phyloP scores from a whole-genome alignment of 2,113 vertebrate genomes.

The rat (Rattus norvegicus) region GRCr8 NC_086036.1:77677501-77678000 shows the following conservation, averaged over 20 bases:
- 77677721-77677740: not conserved
- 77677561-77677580: constrained; percentile 30
- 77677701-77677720: not conserved
- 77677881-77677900: not conserved
- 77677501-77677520: constrained; percentile 42
- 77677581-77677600: not conserved
- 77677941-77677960: not conserved
- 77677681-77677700: rapidly evolving
- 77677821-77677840: not conserved
- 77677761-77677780: constrained; percentile 18
- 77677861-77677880: not conserved
- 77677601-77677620: not conserved
- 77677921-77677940: no score
- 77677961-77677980: not conserved
- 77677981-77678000: not conserved
- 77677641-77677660: not conserved
- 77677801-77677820: not conserved
- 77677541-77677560: constrained; percentile 31
- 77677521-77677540: constrained; percentile 27
- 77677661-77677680: rapidly evolving
- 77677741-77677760: not conserved
- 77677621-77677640: not conserved
- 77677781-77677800: not conserved
- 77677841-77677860: not conserved
- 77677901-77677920: not conserved